Conservation (phyloP, 2,888 invertebrate genomes). For the Venustoraphidia nigricollis region DNA sequence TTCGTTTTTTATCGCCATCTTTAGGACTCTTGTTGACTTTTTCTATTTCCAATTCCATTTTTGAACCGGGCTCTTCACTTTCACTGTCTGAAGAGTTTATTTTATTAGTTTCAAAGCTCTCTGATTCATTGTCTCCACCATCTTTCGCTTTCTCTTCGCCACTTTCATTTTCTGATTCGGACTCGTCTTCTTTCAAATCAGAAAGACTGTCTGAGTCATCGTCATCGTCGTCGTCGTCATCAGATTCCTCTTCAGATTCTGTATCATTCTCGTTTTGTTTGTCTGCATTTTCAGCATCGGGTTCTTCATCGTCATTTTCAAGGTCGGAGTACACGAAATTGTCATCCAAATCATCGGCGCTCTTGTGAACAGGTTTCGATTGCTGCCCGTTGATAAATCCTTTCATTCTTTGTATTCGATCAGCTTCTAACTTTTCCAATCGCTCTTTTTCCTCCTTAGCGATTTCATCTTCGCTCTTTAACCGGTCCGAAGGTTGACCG, state of each 20-base stretch:
- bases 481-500: slow-evolving; percentile 61
- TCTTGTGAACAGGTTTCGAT: slow-evolving; percentile 41
- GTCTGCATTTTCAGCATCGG: slow-evolving; percentile 12
- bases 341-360: slow-evolving; percentile 79
- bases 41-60: slow-evolving; percentile 8
- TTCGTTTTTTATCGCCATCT: slow-evolving; percentile 3
- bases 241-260: slow-evolving; percentile 14
- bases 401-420: slow-evolving; percentile 64
- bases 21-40: slow-evolving; percentile 2
- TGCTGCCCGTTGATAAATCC: slow-evolving; percentile 30
- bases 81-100: slow-evolving; percentile 7
- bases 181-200: slow-evolving; percentile 31
- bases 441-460: slow-evolving; percentile 63
- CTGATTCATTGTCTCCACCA: slow-evolving; percentile 21
- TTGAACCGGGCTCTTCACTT: slow-evolving; percentile 6
- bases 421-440: slow-evolving; percentile 62
- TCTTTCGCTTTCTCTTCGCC: slow-evolving; percentile 22
- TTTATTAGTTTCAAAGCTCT: slow-evolving; percentile 13
- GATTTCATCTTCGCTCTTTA: slow-evolving; percentile 72
- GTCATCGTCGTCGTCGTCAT: slow-evolving; percentile 19
- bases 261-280: slow-evolving; percentile 11
- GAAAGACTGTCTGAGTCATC: slow-evolving; percentile 24
- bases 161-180: slow-evolving; percentile 26
- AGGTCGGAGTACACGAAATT: slow-evolving; percentile 39
- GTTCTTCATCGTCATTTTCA: slow-evolving; percentile 16